Base-by-base conservation (phyloP, 2,888 invertebrate species). In the Dynastes tityus region DNA sequence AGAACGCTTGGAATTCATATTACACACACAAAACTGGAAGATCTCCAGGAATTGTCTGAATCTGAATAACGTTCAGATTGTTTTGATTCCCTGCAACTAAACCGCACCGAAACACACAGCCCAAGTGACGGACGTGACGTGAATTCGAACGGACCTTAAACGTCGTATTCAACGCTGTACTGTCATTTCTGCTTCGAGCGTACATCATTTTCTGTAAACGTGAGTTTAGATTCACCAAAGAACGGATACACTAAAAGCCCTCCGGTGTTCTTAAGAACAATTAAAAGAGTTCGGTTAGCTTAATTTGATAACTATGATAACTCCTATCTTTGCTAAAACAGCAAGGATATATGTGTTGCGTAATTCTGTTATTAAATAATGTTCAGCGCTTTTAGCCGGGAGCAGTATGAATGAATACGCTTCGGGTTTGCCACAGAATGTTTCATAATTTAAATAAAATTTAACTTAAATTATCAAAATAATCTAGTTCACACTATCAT, bases 141-240 rank as follows among this genome's bases (percentile, higher is more conserved):
- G 76, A 77, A 77, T 77, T 53, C 58, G 22, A 55, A 68, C 11
- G 32, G 53, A 45, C 40, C 53, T 77, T 68, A 77, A 67, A 68
- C 64, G 58, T 29, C 68, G 76, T 77, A 77, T 68, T 77, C 68
- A 68, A 37, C 53, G 16, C 49, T 40, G 51, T 55, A 67, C 55
- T 58, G 37, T 68, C 51, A 45, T 53, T n/a, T 11, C 68, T 68
- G 22, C 29, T 68, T 11, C 29, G 49, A 49, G n/a, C 76, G 67
- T 77, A 27, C 76, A 68, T 77, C 76, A 77, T 67, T 77, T 65
- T 67, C 76, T 22, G 22, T 67, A 58, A 55, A 77, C 76, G 76
- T 77, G 76, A 77, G 67, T 40, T 58, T 29, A 22, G 55, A 53
- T 32, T 40, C 51, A 3, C 8, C 68, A 68, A 8, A 45, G n/a